Base-by-base conservation (phyloP, 2,113 vertebrate species). In the Cathartes aura region DNA sequence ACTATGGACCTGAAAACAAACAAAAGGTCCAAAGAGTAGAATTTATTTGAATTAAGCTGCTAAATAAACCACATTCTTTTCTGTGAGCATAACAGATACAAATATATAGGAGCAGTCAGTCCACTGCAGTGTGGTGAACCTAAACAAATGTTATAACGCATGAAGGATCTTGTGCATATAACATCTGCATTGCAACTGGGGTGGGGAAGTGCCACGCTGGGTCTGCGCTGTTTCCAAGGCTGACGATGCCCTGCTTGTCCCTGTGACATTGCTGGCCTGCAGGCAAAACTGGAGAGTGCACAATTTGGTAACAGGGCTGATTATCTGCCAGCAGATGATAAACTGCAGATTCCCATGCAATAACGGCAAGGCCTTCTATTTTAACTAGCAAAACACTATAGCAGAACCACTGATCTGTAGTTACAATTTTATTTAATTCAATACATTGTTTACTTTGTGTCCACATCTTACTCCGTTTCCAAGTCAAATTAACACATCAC, bases 401-500 rank as follows among this genome's bases (percentile, higher is more conserved):
- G 85, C 52, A 20, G 67, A 90, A 64, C 17, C 58, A 14, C 34
- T 81, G 64, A 58, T 64, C 76, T 79, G 64, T 79, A 89, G 68
- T 71, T 84, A 87, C 0, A 7, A 29, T 74, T 94, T 80, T 13
- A 82, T 52, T 85, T 85, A 84, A 92, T 71, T 42, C 29, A 18
- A 34, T 34, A 53, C 53, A 83, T 42, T 71, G 56, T 67, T 84
- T 81, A 78, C 50, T 75, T 48, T 62, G 67, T 22, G 67, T 63
- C 71, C 58, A 38, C 50, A 34, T 87, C 64, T 85, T 48, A 64
- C 52, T 71, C 80, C 1, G 12, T 92, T 86, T 95, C 94, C 89
- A 84, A 74, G 86, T 64, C 92, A 95, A 76, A 96, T 88, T 80
- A 93, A 78, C 73, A 87, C 50, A 67, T 67, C 64, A 38, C 29